These are phyloP conservation scores for Lepilemur ruficaudatus DNA, from an alignment of 2,797 vertebrate species.

Conservation along the genomic window DNA sequence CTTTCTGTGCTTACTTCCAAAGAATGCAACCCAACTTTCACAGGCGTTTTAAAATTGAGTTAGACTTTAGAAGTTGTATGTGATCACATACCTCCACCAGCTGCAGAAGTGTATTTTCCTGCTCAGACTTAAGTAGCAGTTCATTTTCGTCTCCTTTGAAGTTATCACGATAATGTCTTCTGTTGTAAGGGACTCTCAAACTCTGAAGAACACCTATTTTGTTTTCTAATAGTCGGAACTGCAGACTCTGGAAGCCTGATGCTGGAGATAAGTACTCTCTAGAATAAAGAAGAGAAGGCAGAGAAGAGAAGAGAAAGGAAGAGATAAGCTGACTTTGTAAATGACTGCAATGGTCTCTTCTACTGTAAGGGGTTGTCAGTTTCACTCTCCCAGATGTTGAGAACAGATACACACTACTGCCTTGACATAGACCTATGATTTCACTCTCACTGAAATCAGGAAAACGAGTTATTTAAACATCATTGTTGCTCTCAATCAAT, in stretches of 20 bases:
- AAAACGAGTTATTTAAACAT: neutral
- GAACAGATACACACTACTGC: neutral
- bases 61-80: fast-evolving
- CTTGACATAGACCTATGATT: neutral
- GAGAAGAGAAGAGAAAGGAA: neutral
- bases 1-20: neutral
- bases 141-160: constrained; percentile 92
- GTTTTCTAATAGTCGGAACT: constrained; percentile 97
- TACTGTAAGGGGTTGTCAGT: fast-evolving
- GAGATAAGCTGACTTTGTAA: neutral
- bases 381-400: neutral
- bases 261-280: constrained; percentile 94
- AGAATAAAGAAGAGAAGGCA: neutral
- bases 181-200: constrained; percentile 95
- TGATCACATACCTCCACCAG: constrained; percentile 91
- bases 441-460: neutral
- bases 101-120: constrained; percentile 91
- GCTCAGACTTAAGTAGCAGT: constrained; percentile 88
- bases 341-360: neutral
- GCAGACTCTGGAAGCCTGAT: constrained; percentile 97
- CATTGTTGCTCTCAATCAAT: neutral
- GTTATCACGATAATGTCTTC: constrained; percentile 94
- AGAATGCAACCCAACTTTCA: neutral
- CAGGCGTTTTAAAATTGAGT: neutral
- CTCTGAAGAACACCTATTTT: constrained; percentile 95